Evolutionary conservation across 2,888 invertebrate genomes (phyloP).

Genomic region (Prosopocoilus inquinatus): DNA sequence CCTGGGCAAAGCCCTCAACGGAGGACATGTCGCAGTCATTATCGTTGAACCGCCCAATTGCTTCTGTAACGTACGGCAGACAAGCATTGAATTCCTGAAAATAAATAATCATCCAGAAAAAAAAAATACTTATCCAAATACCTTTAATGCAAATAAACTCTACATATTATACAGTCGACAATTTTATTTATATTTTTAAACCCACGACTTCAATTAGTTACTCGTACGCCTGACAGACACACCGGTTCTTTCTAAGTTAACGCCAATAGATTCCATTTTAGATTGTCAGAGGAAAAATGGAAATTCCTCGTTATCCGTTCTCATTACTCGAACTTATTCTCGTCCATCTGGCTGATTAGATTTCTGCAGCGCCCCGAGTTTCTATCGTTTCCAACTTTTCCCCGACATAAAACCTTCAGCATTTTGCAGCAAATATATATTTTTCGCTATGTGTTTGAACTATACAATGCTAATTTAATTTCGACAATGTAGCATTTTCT

Average conservation of each 20-base stretch:
- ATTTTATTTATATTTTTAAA: constrained; percentile 29
- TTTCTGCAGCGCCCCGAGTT: no score
- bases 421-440: no score
- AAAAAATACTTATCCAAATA: constrained; percentile 19
- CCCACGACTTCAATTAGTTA: background rate
- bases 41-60: constrained; percentile 37
- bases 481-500: background rate
- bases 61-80: constrained; percentile 29
- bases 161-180: constrained; percentile 34
- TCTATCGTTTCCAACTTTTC: no score
- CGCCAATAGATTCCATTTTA: no score
- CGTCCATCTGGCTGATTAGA: no score
- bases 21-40: constrained; percentile 39
- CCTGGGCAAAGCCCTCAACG: constrained; percentile 27
- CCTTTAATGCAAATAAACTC: constrained; percentile 35
- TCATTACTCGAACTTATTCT: no score
- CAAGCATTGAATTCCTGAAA: constrained; percentile 37
- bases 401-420: no score
- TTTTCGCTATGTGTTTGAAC: background rate
- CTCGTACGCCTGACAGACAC: no score
- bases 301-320: no score
- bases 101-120: constrained; percentile 35
- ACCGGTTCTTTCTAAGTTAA: no score
- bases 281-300: no score
- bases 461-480: background rate